Conservation (phyloP, 2,888 invertebrate genomes). For the Coenonympha arcania region DNA sequence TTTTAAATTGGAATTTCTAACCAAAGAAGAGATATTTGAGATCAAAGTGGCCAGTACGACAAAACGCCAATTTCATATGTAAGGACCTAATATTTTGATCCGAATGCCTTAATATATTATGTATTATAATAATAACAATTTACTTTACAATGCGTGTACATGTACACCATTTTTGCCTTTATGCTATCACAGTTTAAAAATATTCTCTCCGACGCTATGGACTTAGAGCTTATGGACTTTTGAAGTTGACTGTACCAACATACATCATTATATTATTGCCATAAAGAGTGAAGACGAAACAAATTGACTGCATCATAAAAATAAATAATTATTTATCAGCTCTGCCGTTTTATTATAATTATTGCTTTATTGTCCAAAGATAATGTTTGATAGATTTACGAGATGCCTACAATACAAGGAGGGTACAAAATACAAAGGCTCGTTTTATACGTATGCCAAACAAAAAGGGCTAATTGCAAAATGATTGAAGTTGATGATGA, state of each 20-base stretch:
- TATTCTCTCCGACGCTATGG: too few species aligned
- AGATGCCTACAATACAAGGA: not conserved
- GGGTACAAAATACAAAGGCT: not conserved
- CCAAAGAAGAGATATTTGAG: too few species aligned
- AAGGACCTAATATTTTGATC: too few species aligned
- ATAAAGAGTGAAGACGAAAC: not conserved
- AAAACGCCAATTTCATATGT: too few species aligned
- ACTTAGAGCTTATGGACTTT: too few species aligned
- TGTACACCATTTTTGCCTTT: too few species aligned
- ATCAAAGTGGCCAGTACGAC: too few species aligned
- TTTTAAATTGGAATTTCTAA: too few species aligned
- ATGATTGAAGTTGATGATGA: slow-evolving; percentile 19
- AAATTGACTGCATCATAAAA: slow-evolving; percentile 1
- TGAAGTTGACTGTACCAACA: not conserved
- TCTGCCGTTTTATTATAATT: not conserved
- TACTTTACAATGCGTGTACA: too few species aligned
- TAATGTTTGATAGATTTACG: slow-evolving; percentile 5
- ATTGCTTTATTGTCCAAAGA: slow-evolving; percentile 1
- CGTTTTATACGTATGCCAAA: not conserved
- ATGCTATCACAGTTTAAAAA: too few species aligned
- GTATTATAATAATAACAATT: too few species aligned
- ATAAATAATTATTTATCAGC: not conserved
- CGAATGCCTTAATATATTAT: too few species aligned
- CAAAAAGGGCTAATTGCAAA: slow-evolving; percentile 19
- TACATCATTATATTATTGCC: not conserved